Evolutionary conservation across 2,113 vertebrate genomes (phyloP).

Genomic region (Pyxicephalus adspersus): DNA sequence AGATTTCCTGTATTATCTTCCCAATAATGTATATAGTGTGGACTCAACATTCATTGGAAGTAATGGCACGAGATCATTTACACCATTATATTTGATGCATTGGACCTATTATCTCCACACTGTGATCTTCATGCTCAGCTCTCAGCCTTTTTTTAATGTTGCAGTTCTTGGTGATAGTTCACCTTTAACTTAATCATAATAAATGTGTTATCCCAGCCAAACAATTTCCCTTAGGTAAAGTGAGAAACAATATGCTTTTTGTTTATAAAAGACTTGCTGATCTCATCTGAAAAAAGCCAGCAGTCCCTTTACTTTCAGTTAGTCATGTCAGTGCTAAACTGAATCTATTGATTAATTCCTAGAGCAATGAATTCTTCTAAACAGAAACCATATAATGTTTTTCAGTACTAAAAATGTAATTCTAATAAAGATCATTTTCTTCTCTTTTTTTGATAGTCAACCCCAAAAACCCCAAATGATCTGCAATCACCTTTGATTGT

Average conservation of each 20-base stretch:
- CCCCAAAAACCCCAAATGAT: too few relatives aligned
- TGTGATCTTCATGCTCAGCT: constrained; percentile 57
- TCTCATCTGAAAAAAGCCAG: neutral
- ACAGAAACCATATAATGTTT: neutral
- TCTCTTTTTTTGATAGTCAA: neutral
- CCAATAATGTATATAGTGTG: constrained; percentile 57
- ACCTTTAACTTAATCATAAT: constrained; percentile 61
- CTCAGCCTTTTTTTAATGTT: constrained; percentile 52
- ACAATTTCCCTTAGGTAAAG: constrained; percentile 58
- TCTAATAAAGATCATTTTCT: neutral
- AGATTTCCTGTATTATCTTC: constrained; percentile 60
- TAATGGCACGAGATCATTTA: constrained; percentile 63
- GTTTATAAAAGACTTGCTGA: constrained; percentile 56
- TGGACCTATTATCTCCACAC: constrained; percentile 61
- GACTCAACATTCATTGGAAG: constrained; percentile 60
- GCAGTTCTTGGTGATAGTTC: constrained; percentile 57
- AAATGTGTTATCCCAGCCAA: constrained; percentile 57
- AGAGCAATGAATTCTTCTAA: neutral
- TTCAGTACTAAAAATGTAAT: neutral
- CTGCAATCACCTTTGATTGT: too few relatives aligned
- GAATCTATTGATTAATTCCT: constrained; percentile 27
- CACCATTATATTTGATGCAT: constrained; percentile 60
- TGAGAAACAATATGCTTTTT: constrained; percentile 50
- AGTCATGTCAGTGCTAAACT: constrained; percentile 11
- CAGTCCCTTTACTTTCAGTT: constrained; percentile 26